These are phyloP conservation scores for Oxystoma pomonae DNA, from an alignment of 2,888 invertebrate species.

Conservation along the genomic window DNA sequence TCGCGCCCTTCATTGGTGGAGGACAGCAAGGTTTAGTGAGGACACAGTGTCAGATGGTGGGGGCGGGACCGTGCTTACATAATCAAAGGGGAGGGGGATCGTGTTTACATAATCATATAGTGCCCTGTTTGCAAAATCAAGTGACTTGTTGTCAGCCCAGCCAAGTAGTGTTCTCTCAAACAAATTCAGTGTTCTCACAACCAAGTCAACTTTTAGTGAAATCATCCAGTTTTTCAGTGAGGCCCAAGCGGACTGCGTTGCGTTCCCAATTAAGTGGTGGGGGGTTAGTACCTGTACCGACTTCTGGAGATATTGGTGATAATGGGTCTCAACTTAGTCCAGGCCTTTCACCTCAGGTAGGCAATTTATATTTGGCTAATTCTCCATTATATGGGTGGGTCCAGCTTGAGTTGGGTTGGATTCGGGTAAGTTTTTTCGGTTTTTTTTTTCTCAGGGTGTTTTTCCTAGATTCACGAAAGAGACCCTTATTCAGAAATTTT, in stretches of 20 bases:
- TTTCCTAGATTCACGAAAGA: too few species aligned
- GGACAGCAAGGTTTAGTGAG: background rate
- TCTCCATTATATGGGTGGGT: background rate
- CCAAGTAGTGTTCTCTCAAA: too few species aligned
- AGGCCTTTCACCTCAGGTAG: constrained; percentile 38
- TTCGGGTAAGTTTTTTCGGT: background rate
- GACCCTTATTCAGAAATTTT: too few species aligned
- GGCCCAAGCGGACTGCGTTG: constrained; percentile 16
- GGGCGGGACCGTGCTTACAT: background rate
- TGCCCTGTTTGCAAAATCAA: background rate
- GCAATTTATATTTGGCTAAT: background rate
- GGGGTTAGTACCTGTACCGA: constrained; percentile 36
- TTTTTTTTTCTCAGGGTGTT: too few species aligned
- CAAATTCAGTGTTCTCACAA: too few species aligned
- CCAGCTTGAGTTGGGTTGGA: background rate
- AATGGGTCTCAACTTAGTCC: constrained; percentile 23
- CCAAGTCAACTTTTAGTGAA: background rate
- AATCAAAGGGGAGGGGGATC: too few species aligned
- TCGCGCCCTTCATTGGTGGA: background rate
- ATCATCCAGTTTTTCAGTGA: background rate
- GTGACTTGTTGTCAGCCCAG: too few species aligned
- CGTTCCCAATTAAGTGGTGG: constrained; percentile 37
- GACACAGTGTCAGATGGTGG: background rate
- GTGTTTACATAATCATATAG: too few species aligned
- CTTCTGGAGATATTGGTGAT: background rate